Evolutionary conservation across 2,888 invertebrate species (phyloP).

Genomic region (Salticus scenicus): DNA sequence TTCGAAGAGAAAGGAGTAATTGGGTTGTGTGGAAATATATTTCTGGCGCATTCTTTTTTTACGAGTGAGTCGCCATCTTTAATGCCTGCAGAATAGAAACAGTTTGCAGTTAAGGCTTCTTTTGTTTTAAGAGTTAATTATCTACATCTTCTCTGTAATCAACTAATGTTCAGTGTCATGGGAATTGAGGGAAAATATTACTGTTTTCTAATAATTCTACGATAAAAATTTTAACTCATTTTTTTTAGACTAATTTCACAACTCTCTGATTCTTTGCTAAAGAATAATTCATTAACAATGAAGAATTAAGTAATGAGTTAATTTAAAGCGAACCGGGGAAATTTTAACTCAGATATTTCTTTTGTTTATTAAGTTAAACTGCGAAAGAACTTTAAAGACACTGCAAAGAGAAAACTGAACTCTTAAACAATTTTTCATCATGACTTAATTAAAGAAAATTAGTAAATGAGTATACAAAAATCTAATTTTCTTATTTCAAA

Average conservation of each 20-base stretch:
- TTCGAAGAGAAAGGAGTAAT: conserved; percentile 34
- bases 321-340: no score
- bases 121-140: conserved; percentile 58
- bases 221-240: background rate
- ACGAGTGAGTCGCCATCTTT: conserved; percentile 39
- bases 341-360: no score
- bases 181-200: conserved; percentile 39
- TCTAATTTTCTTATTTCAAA: no score
- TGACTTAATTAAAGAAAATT: no score
- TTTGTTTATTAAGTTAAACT: no score
- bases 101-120: conserved; percentile 29
- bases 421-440: no score
- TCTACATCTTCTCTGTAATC: conserved; percentile 47
- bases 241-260: no score
- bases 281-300: background rate
- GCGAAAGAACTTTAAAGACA: no score
- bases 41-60: background rate
- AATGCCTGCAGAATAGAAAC: conserved; percentile 31
- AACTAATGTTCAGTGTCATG: conserved; percentile 42
- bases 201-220: background rate
- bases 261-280: no score
- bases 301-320: background rate
- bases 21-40: conserved; percentile 22
- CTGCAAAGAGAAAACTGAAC: no score
- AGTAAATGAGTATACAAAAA: no score